A percentile compares a stretch with the other conserved stretches of the same genome.
Evolutionary conservation across 2,113 vertebrate species (phyloP).

Genomic region (Dipodomys ordii): DNA sequence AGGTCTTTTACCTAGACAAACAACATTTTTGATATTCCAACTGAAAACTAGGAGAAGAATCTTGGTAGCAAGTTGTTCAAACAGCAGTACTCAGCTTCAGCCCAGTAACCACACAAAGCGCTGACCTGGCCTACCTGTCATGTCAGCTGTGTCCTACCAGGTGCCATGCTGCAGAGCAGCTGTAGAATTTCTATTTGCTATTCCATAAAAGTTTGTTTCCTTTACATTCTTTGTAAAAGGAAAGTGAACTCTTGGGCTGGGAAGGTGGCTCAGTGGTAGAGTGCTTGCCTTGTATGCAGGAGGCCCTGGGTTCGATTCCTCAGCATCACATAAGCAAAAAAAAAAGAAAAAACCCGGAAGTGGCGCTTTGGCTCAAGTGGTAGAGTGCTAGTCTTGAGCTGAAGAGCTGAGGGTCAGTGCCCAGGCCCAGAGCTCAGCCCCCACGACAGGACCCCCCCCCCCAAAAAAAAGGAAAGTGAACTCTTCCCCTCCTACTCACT

Average conservation of each 20-base stretch:
- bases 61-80: background rate
- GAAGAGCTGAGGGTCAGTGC: too few species aligned
- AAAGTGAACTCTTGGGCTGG: background rate
- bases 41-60: background rate
- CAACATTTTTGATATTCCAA: background rate
- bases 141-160: background rate
- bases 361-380: too few species aligned
- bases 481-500: background rate
- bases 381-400: too few species aligned
- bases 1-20: too few species aligned
- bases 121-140: background rate
- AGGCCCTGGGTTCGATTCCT: too few species aligned
- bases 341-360: too few species aligned
- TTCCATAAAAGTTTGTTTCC: constrained; percentile 23
- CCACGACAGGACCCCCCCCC: too few species aligned
- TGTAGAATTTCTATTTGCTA: background rate
- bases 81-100: background rate
- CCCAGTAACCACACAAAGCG: too few species aligned
- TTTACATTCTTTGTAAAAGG: background rate
- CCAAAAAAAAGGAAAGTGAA: background rate
- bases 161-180: background rate
- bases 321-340: too few species aligned
- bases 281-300: too few species aligned
- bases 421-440: too few species aligned
- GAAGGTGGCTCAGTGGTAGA: too few species aligned